phyloP scores from a whole-genome alignment of 2,888 invertebrate species.

The Scaptomyza parva region DNA sequence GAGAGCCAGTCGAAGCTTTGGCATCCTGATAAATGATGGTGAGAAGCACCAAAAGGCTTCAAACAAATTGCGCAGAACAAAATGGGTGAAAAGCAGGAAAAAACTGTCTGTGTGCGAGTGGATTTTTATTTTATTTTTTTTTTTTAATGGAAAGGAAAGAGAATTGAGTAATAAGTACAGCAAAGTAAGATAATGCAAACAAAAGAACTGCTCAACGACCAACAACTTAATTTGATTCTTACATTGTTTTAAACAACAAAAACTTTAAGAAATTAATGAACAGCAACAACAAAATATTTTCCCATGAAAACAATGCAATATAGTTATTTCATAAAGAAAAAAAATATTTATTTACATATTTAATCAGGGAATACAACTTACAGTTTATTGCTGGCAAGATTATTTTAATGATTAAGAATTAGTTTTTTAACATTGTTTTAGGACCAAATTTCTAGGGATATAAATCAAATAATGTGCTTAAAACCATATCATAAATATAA shows the following conservation, averaged over 20 bases:
- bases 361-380: too few species aligned
- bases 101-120: neutral
- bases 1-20: conserved; percentile 13
- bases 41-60: conserved; percentile 3
- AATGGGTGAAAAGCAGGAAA: neutral
- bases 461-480: too few species aligned
- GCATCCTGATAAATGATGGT: conserved; percentile 34
- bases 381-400: too few species aligned
- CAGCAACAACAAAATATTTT: neutral
- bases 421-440: too few species aligned
- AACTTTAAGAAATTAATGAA: neutral
- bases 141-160: neutral
- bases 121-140: too few species aligned
- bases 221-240: neutral
- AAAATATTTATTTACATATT: neutral
- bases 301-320: neutral
- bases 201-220: neutral
- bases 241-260: neutral
- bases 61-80: conserved; percentile 18
- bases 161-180: neutral
- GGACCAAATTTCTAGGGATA: too few species aligned
- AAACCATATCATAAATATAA: too few species aligned
- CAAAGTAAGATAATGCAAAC: neutral
- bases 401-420: too few species aligned
- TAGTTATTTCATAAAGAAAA: too few species aligned